Base-by-base conservation (phyloP, 2,113 vertebrate genomes). In the Crotalus viridis region DNA sequence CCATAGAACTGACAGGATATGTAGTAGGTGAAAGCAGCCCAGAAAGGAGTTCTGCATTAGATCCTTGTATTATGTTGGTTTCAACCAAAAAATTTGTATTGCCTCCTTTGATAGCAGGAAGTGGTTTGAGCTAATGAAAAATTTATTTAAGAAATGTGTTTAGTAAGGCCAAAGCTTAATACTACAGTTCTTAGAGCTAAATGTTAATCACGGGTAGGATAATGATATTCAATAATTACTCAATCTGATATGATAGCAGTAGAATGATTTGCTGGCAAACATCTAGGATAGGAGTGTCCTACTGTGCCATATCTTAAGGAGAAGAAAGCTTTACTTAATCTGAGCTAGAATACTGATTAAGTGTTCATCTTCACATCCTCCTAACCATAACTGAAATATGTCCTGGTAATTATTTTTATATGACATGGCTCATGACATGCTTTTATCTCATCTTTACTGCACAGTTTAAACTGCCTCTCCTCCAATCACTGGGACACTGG, bases 1-100 rank as follows among this genome's bases (percentile, higher is more conserved):
- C 90, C 21, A 51, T 39, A 2, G 93, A 91, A 51, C 88, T 69
- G 39, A 92, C 48, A 22, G 97, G 91, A 54, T 95, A 94, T 89
- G 90, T 94, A 33, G 97, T 95, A 0, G 96, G 95, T 5, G 96
- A 96, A 2, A 93, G 94, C 21, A 90, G 59, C 33, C 93, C 91
- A 3, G 97, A 97, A 54, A 95, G 3, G 0, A 97, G 97, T 96
- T 98, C 97, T 52, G 96, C 96, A 48, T 96, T 97, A 51, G 97
- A 96, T 19, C 95, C 94, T 24, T 98, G 96, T 0, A 95, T 95
- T 52, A 97, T 95, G 57, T 97, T 98, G 7, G 98, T 98, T 93
- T 98, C 98, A 0, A 98, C 96, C 86, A 97, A 97, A 91, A 98
- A 98, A 89, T 98, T 98, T 94, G 96, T 97, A 94, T 97, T 98